These are phyloP conservation scores for Turritopsis rubra DNA, from an alignment of 30 jellyfish, hydroid and myxozoan species.

Conservation along the genomic window DNA sequence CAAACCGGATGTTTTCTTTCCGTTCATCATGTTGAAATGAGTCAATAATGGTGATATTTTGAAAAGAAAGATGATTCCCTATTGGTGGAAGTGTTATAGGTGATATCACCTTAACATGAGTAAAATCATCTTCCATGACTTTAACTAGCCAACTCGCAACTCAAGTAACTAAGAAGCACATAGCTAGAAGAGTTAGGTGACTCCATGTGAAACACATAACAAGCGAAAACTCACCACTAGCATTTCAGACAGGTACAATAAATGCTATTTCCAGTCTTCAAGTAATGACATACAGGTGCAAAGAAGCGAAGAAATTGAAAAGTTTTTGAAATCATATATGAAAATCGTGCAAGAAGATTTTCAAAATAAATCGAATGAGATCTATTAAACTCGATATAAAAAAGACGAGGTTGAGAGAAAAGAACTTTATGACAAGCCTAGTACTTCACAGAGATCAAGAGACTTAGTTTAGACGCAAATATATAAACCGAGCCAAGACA, in stretches of 20 bases:
- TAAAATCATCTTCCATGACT: neutral
- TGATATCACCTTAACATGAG: neutral
- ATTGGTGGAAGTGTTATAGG: slow-evolving; percentile 6
- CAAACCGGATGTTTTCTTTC: neutral
- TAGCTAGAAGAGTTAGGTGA: too few species aligned
- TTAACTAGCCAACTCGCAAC: neutral
- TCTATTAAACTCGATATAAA: neutral
- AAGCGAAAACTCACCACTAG: neutral
- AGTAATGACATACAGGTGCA: neutral
- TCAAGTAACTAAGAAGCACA: neutral
- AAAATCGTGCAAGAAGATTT: neutral
- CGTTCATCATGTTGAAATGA: neutral
- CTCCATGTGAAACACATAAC: neutral
- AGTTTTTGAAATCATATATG: neutral
- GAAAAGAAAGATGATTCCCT: neutral
- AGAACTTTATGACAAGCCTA: neutral
- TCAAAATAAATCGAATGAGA: neutral
- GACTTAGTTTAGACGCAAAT: neutral
- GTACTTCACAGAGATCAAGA: neutral
- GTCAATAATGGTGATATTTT: neutral
- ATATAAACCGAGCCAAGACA: neutral
- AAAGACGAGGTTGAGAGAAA: neutral
- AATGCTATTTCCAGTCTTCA: neutral
- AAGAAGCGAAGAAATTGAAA: neutral
- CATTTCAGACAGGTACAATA: neutral